phyloP scores from a whole-genome alignment of 2,797 vertebrate species.

The Sebastes oblongus region DNA sequence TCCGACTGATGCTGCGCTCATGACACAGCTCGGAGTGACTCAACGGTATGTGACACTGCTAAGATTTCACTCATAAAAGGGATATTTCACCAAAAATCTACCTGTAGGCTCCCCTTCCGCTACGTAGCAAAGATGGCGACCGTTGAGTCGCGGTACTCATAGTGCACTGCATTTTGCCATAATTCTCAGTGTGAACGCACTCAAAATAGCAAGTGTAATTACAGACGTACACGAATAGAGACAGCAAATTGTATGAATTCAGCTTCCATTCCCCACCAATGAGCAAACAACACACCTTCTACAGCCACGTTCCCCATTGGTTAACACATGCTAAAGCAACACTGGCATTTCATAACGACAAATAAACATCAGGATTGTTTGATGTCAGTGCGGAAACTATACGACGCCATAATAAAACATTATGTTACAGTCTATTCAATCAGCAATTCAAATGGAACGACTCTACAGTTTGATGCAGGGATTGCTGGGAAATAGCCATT shows the following conservation, averaged over 20 bases:
- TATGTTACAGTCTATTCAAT: constrained; percentile 8
- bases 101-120: no score
- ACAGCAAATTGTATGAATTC: neutral
- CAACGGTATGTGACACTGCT: neutral
- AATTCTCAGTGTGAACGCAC: no score
- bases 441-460: constrained; percentile 5
- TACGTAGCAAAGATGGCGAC: no score
- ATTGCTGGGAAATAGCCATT: constrained; percentile 27
- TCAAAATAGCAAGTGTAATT: no score
- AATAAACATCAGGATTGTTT: neutral
- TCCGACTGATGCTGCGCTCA: constrained; percentile 12
- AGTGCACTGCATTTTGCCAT: no score
- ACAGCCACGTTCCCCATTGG: neutral
- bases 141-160: no score
- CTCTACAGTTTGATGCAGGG: neutral
- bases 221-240: no score
- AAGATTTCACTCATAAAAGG: neutral
- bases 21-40: neutral
- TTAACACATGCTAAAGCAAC: neutral
- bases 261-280: neutral
- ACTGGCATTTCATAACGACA: neutral
- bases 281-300: neutral
- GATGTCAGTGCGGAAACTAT: constrained; percentile 2
- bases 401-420: constrained; percentile 9
- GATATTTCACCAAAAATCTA: neutral